Base-by-base conservation (phyloP, 2,888 invertebrate genomes). In the Yponomeuta plumbellus region DNA sequence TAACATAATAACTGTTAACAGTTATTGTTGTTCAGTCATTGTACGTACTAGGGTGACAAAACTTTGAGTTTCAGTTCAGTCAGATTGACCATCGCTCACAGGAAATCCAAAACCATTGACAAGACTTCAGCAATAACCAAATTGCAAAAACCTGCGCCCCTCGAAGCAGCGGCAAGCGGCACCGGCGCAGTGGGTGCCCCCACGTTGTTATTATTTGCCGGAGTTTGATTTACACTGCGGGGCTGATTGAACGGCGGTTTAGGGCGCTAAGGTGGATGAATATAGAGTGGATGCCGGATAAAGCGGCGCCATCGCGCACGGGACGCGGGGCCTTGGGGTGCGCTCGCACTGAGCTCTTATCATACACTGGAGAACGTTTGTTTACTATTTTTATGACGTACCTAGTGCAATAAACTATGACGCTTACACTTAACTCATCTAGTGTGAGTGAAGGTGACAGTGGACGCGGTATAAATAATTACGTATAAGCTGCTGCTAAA, bases 201-300 rank as follows among this genome's bases (percentile, higher is more conserved):
- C 34, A 34, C 5, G 34, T 34, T 34, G 34, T 34, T 52, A 21
- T 64, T 64, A 64, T 64, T 64, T 64, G 52, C 44, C 20, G 20
- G 40, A 44, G 40, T 64, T 52, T 64, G 64, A 64, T 64, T 64
- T 64, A 64, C 44, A 17, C n/a, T 20, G 62, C 20, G n/a, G 26
- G 39, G 20, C 62, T 20, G 62, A 62, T 62, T 62, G 62, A 39
- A 39, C 62, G 79, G 80, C 81, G 76, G 82, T 89, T 89, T 88
- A 89, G 88, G 85, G 83, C 80, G 80, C 82, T 88, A 89, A 90
- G 88, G 89, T 90, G 89, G 89, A 90, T 90, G 88, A 89, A 87
- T 87, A 88, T 89, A 89, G 89, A 90, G 81, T 85, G 87, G 89
- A 89, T 88, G 89, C 86, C 85, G 85, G 80, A 73, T 87, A 88